These are phyloP conservation scores for Drosophila ironensis DNA, from an alignment of 1,140 invertebrate genomes.

Conservation along the genomic window DNA sequence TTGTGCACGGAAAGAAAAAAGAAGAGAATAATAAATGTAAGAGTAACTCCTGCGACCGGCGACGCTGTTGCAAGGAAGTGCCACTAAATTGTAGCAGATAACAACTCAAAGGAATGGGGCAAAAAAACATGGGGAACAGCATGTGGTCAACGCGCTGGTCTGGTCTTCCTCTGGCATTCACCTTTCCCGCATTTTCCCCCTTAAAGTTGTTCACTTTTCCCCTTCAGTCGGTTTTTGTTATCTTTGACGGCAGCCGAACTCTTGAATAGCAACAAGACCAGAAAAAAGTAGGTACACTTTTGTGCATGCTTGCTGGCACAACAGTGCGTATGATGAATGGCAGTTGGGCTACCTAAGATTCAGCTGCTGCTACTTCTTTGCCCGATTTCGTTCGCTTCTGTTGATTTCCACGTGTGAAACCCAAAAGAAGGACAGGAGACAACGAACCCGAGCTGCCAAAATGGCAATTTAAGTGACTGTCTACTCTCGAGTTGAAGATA, in stretches of 20 bases:
- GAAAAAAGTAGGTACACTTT: not conserved
- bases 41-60: slow-evolving; percentile 51
- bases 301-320: slow-evolving; percentile 30
- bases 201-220: slow-evolving; percentile 56
- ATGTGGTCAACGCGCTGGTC: slow-evolving; percentile 48
- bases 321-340: slow-evolving; percentile 76
- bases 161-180: not conserved
- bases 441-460: slow-evolving; percentile 56
- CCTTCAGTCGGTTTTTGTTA: slow-evolving; percentile 9
- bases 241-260: slow-evolving; percentile 34
- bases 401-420: slow-evolving; percentile 68
- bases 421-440: slow-evolving; percentile 5
- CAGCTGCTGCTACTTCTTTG: slow-evolving; percentile 2
- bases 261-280: slow-evolving; percentile 5
- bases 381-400: slow-evolving; percentile 6
- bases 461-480: slow-evolving; percentile 78
- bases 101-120: slow-evolving; percentile 33
- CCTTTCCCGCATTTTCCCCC: not conserved
- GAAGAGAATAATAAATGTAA: too few species aligned
- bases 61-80: slow-evolving; percentile 73
- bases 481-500: slow-evolving; percentile 38
- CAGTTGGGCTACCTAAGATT: slow-evolving; percentile 61
- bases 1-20: slow-evolving; percentile 2
- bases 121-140: slow-evolving; percentile 48
- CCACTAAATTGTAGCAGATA: slow-evolving; percentile 77